Conservation (phyloP, 37 sponge, comb jelly and placozoan genomes). For the Mnemiopsis leidyi region DNA sequence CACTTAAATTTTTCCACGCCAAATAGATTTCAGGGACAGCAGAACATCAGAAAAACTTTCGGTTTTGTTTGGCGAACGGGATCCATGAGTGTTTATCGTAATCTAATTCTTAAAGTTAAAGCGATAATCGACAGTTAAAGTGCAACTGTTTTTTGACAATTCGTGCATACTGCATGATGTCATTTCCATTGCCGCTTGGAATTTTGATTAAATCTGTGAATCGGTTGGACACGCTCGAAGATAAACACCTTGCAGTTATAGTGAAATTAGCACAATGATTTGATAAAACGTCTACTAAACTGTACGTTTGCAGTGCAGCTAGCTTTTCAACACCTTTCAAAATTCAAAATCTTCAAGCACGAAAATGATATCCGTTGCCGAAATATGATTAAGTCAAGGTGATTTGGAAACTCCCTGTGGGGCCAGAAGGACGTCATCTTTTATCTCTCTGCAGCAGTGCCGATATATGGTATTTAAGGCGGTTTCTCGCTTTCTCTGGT, state of each 20-base stretch:
- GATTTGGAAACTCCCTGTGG: background rate
- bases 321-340: background rate
- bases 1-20: too few species aligned
- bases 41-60: too few species aligned
- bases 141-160: too few species aligned
- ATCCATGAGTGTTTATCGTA: too few species aligned
- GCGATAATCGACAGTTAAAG: too few species aligned
- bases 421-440: background rate
- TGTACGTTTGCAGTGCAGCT: background rate
- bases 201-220: background rate
- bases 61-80: too few species aligned
- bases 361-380: background rate
- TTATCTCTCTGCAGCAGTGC: background rate
- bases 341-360: background rate
- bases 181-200: background rate
- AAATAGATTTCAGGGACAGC: too few species aligned
- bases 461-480: too few species aligned
- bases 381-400: background rate
- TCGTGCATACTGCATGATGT: too few species aligned
- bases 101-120: too few species aligned
- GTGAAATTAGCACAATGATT: background rate
- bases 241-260: background rate
- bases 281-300: background rate
- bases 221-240: background rate
- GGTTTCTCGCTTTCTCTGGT: too few species aligned